Base-by-base conservation (phyloP, 2,797 vertebrate species). In the Nannoperca obscura region DNA sequence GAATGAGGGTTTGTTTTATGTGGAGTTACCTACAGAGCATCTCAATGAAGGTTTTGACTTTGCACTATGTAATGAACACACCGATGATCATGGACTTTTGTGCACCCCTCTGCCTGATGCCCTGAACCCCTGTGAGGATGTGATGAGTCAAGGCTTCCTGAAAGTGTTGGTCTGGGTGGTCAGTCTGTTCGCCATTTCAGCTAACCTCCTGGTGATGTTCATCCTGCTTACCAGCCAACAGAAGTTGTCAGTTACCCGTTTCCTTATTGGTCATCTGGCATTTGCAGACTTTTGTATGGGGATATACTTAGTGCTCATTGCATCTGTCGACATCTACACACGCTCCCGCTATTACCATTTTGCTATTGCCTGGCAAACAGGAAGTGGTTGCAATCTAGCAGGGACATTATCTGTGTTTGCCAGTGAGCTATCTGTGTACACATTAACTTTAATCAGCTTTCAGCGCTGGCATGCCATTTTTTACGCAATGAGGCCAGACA, bases 261-360 rank as follows among this genome's bases (percentile, higher is more conserved):
- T 98, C 80, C 94, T 97, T 61, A 96, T 97, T 93, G 97, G 96
- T 60, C 96, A 98, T 73, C 83, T 98, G 89, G 96, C 97, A 20
- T 96, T 97, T 27, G 97, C 97, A 0, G 97, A 97, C 75, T 94
- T 97, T 34, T 97, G 96, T 74, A 97, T 97, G 96, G 97, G 97
- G 7, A 66, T 95, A 0, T 97, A 98, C 74, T 90, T 98, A 38
- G 93, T 98, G 4, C 91, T 97, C 30, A 96, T 98, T 0, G 96
- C 96, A 9, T 96, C 96, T 0, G 96, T 97, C 3, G 97, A 98
- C 84, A 90, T 97, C 60, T 88, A 96, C 84, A 97, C 96, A 4
- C 95, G 93, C 27, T 96, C 96, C 6, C 95, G 95, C 79, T 98
- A 97, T 83, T 95, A 97, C 38, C 96, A 95, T 74, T 94, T 97